Evolutionary conservation across 2,888 invertebrate species (phyloP), one percentile per base, ranked within the genome.

Genomic region (Phoenoteleia sp.): DNA sequence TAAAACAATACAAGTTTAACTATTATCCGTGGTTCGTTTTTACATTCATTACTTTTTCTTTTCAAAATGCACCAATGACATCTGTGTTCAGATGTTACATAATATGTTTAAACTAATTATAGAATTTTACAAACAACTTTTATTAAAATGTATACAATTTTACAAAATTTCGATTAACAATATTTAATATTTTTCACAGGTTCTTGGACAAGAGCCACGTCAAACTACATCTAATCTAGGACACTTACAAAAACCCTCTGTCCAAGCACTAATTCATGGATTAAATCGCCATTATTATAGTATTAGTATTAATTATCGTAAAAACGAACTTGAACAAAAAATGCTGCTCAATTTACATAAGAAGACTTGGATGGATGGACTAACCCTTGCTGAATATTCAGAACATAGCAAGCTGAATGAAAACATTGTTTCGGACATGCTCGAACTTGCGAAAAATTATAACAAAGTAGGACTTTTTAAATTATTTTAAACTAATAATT

Each of bases 221-320:
- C 99, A 99, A 94, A 99, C 99, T 0, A 99, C 99, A 7, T 99
- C 99, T 72, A 99, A 99, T 94, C 95, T 99, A 92, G 99, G 99
- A 1, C 99, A 99, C 94, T 95, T 99, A 90, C 99, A 99, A 93
- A 99, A 99, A 94, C 99, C 99, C 0, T 99, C 99, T 1, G 99
- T 99, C 80, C 99, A 99, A 96, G 99, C 99, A 36, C 95, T 99
- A 80, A 99, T 99, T 89, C 99, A 99, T 92, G 99, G 99, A 13
- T 95, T 99, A 27, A 99, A 99, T 94, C 96, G 99, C 86, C 99
- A 99, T 94, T 99, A 99, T 93, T 99, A 99, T 94, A 99, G 99
- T 47, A 99, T 99, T 93, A 99, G 99, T 94, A 99, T 99, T 94
- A 99, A 99, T 94, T 99, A 99, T 94, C 96, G 99, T 88, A 99